Evolutionary conservation across 2,888 invertebrate genomes (phyloP).

Genomic region (Volucella zonaria): DNA sequence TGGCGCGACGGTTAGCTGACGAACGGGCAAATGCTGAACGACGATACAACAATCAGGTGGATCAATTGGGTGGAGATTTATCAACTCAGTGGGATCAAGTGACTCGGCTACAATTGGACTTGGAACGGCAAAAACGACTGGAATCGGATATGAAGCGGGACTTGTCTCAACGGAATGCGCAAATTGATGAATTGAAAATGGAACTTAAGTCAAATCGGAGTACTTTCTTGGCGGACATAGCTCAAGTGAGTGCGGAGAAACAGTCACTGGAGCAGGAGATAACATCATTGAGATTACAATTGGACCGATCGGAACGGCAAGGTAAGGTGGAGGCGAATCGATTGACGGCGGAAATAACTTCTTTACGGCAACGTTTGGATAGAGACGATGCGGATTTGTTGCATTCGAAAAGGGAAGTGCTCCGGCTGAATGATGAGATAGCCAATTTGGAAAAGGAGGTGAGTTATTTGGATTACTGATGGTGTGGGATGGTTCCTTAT

Average conservation of each 20-base stretch:
- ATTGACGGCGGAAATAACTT: conserved; percentile 89
- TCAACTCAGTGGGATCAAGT: conserved; percentile 92
- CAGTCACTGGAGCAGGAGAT: conserved; percentile 91
- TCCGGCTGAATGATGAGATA: conserved; percentile 90
- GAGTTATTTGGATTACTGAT: conserved; percentile 66
- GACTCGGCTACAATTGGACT: conserved; percentile 89
- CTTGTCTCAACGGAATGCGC: conserved; percentile 88
- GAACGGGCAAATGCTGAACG: conserved; percentile 89
- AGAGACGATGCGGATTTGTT: conserved; percentile 91
- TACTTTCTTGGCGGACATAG: conserved; percentile 89
- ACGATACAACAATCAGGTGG: conserved; percentile 89
- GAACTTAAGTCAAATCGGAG: conserved; percentile 89
- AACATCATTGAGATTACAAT: conserved; percentile 86
- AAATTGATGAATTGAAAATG: conserved; percentile 91
- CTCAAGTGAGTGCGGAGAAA: conserved; percentile 90
- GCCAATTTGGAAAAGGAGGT: conserved; percentile 92
- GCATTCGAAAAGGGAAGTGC: conserved; percentile 90
- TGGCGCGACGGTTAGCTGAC: conserved; percentile 87
- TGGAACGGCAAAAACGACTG: conserved; percentile 90
- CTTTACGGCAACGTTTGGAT: conserved; percentile 88
- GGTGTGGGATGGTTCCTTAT: not conserved
- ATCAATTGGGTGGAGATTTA: conserved; percentile 90
- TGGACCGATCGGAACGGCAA: conserved; percentile 89
- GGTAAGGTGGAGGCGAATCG: conserved; percentile 89
- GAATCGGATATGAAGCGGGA: conserved; percentile 91